Evolutionary conservation across 2,113 vertebrate genomes (phyloP).

Genomic region (Microcebus tavaratra): DNA sequence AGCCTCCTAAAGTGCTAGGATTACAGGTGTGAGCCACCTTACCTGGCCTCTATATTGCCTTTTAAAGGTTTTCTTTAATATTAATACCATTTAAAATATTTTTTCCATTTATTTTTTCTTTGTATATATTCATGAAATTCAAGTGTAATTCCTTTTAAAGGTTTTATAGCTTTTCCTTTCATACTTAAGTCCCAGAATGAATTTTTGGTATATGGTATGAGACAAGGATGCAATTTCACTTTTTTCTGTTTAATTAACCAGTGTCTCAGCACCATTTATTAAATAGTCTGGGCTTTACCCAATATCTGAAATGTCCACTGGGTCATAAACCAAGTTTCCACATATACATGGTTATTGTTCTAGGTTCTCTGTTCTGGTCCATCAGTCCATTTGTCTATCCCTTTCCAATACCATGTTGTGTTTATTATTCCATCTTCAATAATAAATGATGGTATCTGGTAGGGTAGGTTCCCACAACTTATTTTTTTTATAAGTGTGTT

Average conservation of each 20-base stretch:
- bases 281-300: neutral
- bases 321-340: neutral
- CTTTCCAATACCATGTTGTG: neutral
- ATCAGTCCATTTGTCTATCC: neutral
- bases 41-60: too few relatives aligned
- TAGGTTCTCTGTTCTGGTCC: neutral
- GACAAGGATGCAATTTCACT: neutral
- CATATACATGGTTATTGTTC: neutral
- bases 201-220: neutral
- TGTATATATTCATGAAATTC: too few relatives aligned
- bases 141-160: neutral
- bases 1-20: too few relatives aligned
- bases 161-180: neutral
- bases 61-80: too few relatives aligned
- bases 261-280: neutral
- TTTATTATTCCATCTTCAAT: neutral
- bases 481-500: neutral
- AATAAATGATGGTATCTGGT: neutral
- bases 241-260: neutral
- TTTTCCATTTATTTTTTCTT: too few relatives aligned
- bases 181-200: neutral
- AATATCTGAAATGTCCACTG: neutral
- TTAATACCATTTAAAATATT: too few relatives aligned
- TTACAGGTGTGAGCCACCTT: too few relatives aligned
- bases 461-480: neutral